These are phyloP conservation scores for Trachelipus rathkii DNA, from an alignment of 1,140 invertebrate genomes.

Conservation along the genomic window DNA sequence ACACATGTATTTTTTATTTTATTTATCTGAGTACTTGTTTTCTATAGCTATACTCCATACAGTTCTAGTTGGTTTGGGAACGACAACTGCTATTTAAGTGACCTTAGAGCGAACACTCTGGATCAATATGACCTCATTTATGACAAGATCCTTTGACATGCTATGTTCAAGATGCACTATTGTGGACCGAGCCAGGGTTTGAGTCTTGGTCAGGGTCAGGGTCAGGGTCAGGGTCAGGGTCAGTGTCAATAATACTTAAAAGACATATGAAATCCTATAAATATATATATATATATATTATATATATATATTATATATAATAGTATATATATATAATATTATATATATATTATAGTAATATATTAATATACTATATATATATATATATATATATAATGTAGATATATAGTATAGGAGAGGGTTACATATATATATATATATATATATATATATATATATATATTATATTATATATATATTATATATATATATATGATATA, in stretches of 20 bases:
- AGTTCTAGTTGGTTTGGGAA: neutral
- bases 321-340: neutral
- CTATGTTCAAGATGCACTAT: neutral
- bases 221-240: too few species aligned
- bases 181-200: neutral
- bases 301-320: neutral
- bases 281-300: neutral
- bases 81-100: neutral
- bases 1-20: too few species aligned
- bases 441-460: neutral
- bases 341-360: conserved; percentile 1
- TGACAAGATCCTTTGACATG: neutral
- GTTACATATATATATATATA: neutral
- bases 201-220: too few species aligned
- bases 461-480: neutral
- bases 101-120: neutral
- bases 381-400: neutral
- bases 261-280: neutral
- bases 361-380: neutral
- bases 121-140: neutral
- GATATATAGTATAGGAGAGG: too few species aligned
- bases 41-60: neutral
- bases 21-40: too few species aligned
- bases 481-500: neutral
- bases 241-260: neutral